Percentiles rank a stretch among this genome's conserved stretches.
Conservation (phyloP, 1,140 invertebrate species). For the Heliconius himera region DNA sequence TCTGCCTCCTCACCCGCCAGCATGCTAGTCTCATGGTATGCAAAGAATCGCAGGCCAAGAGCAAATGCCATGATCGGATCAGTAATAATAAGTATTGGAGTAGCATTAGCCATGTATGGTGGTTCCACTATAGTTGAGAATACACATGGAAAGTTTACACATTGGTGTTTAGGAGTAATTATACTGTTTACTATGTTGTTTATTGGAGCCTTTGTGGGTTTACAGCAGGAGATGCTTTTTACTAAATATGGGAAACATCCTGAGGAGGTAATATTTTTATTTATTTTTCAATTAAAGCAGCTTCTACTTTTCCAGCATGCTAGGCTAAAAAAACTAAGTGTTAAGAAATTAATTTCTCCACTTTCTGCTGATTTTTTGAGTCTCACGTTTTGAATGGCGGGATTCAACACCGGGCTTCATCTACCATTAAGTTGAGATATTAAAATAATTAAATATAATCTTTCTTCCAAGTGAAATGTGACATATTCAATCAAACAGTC, state of each 20-base stretch:
- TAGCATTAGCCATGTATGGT: constrained; percentile 66
- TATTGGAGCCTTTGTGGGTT: constrained; percentile 67
- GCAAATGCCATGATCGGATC: constrained; percentile 67
- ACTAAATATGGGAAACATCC: constrained; percentile 71
- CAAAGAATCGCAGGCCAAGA: constrained; percentile 62
- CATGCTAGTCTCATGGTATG: constrained; percentile 69
- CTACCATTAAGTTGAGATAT: too few species aligned
- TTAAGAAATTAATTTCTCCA: background rate
- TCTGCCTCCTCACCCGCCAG: constrained; percentile 73
- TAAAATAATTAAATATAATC: too few species aligned
- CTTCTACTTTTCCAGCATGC: too few species aligned
- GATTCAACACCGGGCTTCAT: background rate
- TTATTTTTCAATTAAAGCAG: background rate
- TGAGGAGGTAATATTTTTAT: constrained; percentile 56
- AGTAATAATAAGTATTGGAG: constrained; percentile 66
- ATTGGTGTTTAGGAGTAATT: constrained; percentile 69
- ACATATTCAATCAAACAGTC: too few species aligned
- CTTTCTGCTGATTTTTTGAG: background rate
- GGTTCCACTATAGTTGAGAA: constrained; percentile 61
- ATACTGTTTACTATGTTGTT: constrained; percentile 66
- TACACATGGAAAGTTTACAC: constrained; percentile 54
- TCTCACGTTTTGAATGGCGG: background rate
- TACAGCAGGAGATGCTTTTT: constrained; percentile 71
- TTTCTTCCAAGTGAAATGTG: too few species aligned
- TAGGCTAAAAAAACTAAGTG: too few species aligned